Percentiles rank a stretch among this genome's conserved stretches.
Conservation (phyloP, 2,797 vertebrate genomes). For the Lycodopsis pacificus region DNA sequence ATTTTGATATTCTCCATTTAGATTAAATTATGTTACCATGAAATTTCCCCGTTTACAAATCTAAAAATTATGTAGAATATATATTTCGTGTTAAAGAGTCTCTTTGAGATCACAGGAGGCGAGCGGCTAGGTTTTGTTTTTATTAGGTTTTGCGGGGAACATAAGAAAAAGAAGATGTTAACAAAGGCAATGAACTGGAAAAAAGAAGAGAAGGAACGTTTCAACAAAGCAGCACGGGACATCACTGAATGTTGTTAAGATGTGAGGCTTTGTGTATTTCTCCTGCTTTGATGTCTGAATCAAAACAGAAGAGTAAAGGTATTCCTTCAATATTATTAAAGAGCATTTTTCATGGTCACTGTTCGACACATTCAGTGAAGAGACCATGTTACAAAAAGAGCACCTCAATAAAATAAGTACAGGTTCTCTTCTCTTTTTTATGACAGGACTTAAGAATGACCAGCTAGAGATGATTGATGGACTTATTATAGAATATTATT, state of each 20-base stretch:
- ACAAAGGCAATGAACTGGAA: constrained; percentile 9
- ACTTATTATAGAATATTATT: background rate
- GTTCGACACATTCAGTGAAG: constrained; percentile 1
- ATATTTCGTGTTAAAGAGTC: background rate
- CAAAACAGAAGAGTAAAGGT: background rate
- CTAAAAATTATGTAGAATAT: background rate
- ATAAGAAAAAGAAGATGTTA: background rate
- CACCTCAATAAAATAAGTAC: background rate
- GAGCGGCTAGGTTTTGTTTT: constrained; percentile 6
- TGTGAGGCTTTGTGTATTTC: constrained; percentile 29
- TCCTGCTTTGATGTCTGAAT: constrained; percentile 38
- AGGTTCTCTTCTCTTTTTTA: background rate
- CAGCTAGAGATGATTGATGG: constrained; percentile 7
- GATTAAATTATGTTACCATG: background rate
- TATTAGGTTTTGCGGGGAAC: background rate
- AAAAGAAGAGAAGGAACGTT: constrained; percentile 1
- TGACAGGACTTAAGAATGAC: background rate
- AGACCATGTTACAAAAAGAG: background rate
- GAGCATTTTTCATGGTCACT: constrained; percentile 5
- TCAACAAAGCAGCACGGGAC: constrained; percentile 11
- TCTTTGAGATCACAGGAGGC: background rate
- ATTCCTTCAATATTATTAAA: constrained; percentile 17
- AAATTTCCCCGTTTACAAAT: background rate
- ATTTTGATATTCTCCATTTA: background rate
- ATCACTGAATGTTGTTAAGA: background rate